Conservation (phyloP, 2,113 vertebrate species). For the Mobula birostris region DNA sequence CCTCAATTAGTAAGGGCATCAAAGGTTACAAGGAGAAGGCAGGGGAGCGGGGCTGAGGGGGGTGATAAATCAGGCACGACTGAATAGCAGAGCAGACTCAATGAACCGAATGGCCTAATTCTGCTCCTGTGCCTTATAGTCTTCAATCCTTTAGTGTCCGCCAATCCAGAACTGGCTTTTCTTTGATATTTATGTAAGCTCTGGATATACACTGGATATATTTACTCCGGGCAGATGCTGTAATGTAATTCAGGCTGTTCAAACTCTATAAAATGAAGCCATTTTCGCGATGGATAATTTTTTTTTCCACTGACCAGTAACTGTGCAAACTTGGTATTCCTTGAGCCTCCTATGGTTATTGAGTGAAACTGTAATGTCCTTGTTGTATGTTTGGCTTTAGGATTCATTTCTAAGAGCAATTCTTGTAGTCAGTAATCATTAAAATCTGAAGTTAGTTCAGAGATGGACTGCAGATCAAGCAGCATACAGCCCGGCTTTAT, state of each 20-base stretch:
- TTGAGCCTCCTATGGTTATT: neutral
- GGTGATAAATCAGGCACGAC: too few relatives aligned
- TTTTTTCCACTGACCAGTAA: neutral
- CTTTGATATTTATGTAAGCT: neutral
- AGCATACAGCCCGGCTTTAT: neutral
- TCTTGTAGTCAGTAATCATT: neutral
- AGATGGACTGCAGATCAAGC: neutral
- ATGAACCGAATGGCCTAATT: too few relatives aligned
- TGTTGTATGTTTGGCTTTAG: neutral
- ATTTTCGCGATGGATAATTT: neutral
- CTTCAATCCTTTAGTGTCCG: neutral
- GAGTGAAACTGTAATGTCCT: neutral
- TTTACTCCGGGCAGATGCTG: neutral
- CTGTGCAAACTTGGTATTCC: neutral
- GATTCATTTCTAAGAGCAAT: neutral
- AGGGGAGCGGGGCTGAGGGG: too few relatives aligned
- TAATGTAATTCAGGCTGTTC: neutral
- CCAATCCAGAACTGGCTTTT: neutral
- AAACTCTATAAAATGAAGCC: neutral
- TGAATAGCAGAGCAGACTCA: too few relatives aligned
- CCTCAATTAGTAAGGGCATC: too few relatives aligned
- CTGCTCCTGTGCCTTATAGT: too few relatives aligned
- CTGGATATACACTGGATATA: neutral
- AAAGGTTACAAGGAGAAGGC: too few relatives aligned
- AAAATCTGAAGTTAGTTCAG: neutral